Conservation (phyloP, 1,140 invertebrate species). For the Colletes gigas region DNA sequence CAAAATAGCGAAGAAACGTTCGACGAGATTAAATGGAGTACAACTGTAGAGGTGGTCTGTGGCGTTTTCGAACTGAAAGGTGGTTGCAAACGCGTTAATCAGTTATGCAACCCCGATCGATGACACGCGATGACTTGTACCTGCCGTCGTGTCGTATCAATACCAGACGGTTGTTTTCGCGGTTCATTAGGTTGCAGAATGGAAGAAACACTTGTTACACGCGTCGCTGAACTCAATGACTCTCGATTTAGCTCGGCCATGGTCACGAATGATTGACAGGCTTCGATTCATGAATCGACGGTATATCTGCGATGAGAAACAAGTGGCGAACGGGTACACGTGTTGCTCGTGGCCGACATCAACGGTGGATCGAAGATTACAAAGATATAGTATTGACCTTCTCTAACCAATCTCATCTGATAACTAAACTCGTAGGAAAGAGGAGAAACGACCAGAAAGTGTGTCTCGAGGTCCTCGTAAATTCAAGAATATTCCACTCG, state of each 20-base stretch:
- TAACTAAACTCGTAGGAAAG: no score
- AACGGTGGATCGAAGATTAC: background rate
- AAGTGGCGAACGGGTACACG: background rate
- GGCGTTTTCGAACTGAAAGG: no score
- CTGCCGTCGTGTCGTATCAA: conserved; percentile 5
- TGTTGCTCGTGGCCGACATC: background rate
- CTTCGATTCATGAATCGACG: conserved; percentile 41
- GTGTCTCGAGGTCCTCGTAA: no score
- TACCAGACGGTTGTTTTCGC: conserved; percentile 32
- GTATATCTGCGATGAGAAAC: background rate
- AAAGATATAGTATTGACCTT: no score
- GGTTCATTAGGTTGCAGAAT: conserved; percentile 21
- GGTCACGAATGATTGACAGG: conserved; percentile 26
- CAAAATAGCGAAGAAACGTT: no score
- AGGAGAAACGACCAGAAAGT: no score
- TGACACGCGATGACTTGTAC: background rate
- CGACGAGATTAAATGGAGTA: no score
- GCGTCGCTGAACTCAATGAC: conserved; percentile 4
- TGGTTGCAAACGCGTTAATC: background rate
- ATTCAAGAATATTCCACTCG: no score
- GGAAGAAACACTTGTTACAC: conserved; percentile 55
- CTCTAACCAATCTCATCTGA: no score
- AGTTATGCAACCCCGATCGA: background rate
- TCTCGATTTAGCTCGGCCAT: conserved; percentile 31
- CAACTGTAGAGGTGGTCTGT: no score